Evolutionary conservation across 1,140 invertebrate genomes (phyloP).

Genomic region (Asobara japonica): DNA sequence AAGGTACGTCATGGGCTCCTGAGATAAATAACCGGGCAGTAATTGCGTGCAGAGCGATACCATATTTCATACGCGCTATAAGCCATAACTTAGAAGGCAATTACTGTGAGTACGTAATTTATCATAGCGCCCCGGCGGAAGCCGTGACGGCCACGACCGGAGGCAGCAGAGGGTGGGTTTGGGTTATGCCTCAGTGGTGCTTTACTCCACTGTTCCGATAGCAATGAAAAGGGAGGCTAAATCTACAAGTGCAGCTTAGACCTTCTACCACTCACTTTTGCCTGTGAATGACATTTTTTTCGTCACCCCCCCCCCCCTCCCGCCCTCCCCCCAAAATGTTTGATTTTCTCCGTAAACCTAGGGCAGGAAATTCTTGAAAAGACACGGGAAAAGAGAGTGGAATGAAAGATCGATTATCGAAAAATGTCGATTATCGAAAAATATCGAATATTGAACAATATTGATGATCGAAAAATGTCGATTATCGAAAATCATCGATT

Average conservation of each 20-base stretch:
- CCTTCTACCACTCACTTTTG: background rate
- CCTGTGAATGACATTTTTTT: too few relatives aligned
- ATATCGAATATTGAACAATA: too few relatives aligned
- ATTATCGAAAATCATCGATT: too few relatives aligned
- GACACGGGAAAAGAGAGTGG: too few relatives aligned
- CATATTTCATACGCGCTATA: slow-evolving; percentile 70
- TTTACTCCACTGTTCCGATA: slow-evolving; percentile 24
- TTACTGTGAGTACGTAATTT: slow-evolving; percentile 70
- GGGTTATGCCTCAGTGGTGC: slow-evolving; percentile 13
- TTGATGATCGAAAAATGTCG: too few relatives aligned
- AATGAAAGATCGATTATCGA: too few relatives aligned
- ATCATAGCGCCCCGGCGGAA: slow-evolving; percentile 60
- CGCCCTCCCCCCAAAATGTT: too few relatives aligned
- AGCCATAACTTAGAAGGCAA: slow-evolving; percentile 71
- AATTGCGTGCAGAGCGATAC: slow-evolving; percentile 70
- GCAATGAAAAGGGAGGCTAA: slow-evolving; percentile 12
- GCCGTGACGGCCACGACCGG: slow-evolving; percentile 40
- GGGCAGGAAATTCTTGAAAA: too few relatives aligned
- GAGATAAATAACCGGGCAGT: slow-evolving; percentile 70
- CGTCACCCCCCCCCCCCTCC: too few relatives aligned
- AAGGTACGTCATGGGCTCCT: slow-evolving; percentile 39
- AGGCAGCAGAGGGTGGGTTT: slow-evolving; percentile 39
- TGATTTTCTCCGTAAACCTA: too few relatives aligned
- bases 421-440: too few relatives aligned
- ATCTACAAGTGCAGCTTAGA: background rate